A percentile compares a stretch with the other conserved stretches of the same genome.
phyloP scores from a whole-genome alignment of 2,113 vertebrate genomes.

The Natator depressus region DNA sequence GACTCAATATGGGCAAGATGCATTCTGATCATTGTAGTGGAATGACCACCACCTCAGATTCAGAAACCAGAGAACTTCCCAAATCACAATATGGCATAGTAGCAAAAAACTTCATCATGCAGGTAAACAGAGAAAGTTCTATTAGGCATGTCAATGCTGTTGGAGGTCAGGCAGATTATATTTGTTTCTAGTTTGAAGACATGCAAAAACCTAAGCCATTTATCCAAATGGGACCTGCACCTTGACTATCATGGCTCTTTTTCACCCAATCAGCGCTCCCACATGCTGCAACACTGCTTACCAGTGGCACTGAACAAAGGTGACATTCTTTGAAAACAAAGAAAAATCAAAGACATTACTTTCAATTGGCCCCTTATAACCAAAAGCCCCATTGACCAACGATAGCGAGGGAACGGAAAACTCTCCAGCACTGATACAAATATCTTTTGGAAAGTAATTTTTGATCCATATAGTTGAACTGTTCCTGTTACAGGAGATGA shows the following conservation, averaged over 20 bases:
- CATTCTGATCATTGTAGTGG: background rate
- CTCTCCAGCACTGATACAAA: slow-evolving; percentile 15
- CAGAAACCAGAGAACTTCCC: background rate
- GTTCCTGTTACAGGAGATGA: slow-evolving; percentile 26
- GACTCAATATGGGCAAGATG: background rate
- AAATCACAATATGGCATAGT: background rate
- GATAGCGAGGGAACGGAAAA: background rate
- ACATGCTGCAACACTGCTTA: background rate
- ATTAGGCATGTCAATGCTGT: background rate
- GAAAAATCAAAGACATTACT: slow-evolving; percentile 21
- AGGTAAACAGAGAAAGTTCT: background rate
- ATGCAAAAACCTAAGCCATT: background rate
- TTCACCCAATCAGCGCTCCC: background rate
- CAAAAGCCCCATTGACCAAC: background rate
- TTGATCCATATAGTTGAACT: slow-evolving; percentile 51
- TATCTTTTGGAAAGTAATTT: background rate
- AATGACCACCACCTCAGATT: background rate
- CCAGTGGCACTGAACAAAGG: background rate
- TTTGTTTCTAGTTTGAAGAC: background rate
- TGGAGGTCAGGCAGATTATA: background rate
- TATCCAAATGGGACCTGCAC: background rate
- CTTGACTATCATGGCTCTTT: background rate
- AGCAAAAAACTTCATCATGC: background rate
- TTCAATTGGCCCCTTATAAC: background rate
- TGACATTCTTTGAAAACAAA: slow-evolving; percentile 16